These are phyloP conservation scores for Ptychobarbus kaznakovi DNA, from an alignment of 2,797 vertebrate species.

Conservation along the genomic window DNA sequence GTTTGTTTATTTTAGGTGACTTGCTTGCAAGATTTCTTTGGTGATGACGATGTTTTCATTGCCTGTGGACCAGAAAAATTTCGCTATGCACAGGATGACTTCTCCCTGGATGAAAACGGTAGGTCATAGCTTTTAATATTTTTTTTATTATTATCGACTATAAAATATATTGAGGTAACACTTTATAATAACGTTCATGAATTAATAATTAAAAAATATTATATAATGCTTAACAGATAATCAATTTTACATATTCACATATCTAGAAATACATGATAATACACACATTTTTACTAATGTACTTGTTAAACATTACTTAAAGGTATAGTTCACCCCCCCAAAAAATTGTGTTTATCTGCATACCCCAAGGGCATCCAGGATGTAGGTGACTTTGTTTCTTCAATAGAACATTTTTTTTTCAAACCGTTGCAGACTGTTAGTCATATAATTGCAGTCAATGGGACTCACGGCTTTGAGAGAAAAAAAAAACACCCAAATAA, in stretches of 20 bases:
- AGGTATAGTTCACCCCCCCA: no score
- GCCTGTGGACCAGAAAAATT: slow-evolving; percentile 99
- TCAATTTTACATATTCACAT: not conserved
- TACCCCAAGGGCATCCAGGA: no score
- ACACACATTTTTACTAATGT: not conserved
- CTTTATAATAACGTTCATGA: not conserved
- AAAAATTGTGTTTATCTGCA: no score
- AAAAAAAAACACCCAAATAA: no score
- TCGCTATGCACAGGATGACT: slow-evolving; percentile 98
- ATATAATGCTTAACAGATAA: not conserved
- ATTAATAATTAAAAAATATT: not conserved
- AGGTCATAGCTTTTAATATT: slow-evolving; percentile 57
- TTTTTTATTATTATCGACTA: not conserved
- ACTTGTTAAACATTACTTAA: not conserved
- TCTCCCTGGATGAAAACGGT: slow-evolving; percentile 98
- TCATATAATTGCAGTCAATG: no score
- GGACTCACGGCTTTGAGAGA: no score
- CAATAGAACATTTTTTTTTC: no score
- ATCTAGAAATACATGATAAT: not conserved
- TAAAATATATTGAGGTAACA: not conserved
- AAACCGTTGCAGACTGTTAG: no score
- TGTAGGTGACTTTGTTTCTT: no score
- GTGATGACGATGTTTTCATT: slow-evolving; percentile 96
- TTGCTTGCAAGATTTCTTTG: slow-evolving; percentile 98
- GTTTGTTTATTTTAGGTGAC: slow-evolving; percentile 81